A percentile compares a stretch with the other conserved stretches of the same genome.
Conservation (phyloP, 2,888 invertebrate species). For the Busseola fusca region DNA sequence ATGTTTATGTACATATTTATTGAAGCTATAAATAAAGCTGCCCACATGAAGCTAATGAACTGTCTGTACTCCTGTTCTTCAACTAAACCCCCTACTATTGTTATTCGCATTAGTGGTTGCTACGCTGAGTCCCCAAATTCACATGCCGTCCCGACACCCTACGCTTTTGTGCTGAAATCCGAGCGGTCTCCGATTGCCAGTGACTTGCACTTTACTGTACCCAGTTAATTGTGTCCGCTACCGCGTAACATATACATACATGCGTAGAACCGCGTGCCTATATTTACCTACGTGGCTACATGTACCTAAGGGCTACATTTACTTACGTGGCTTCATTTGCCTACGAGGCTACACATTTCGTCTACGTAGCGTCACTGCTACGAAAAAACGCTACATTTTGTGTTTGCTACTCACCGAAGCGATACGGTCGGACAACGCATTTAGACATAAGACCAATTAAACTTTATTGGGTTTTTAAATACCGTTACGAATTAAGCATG, state of each 20-base stretch:
- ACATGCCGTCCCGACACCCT: slow-evolving; percentile 68
- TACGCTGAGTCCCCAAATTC: slow-evolving; percentile 72
- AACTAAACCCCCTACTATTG: slow-evolving; percentile 73
- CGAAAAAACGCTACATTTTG: slow-evolving; percentile 68
- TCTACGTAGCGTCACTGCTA: slow-evolving; percentile 67
- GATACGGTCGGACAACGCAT: slow-evolving; percentile 61
- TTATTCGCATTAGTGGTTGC: slow-evolving; percentile 72
- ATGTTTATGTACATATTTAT: slow-evolving; percentile 39
- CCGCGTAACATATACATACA: slow-evolving; percentile 33
- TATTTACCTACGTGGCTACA: slow-evolving; percentile 21
- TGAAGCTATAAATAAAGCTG: slow-evolving; percentile 58
- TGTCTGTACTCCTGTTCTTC: slow-evolving; percentile 68
- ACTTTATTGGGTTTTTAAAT: slow-evolving; percentile 69
- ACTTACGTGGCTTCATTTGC: slow-evolving; percentile 23
- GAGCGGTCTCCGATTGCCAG: slow-evolving; percentile 81
- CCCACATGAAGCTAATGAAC: slow-evolving; percentile 69
- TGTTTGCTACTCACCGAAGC: slow-evolving; percentile 62
- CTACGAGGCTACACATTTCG: slow-evolving; percentile 44
- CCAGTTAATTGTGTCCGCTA: slow-evolving; percentile 82
- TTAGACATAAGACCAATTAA: slow-evolving; percentile 57
- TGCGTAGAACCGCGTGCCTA: slow-evolving; percentile 18
- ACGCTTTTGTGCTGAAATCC: slow-evolving; percentile 82
- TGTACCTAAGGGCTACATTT: slow-evolving; percentile 42
- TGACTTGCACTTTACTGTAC: slow-evolving; percentile 84
- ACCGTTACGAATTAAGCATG: slow-evolving; percentile 70